phyloP scores from a whole-genome alignment of 1,140 invertebrate genomes.

The Trichonephila clavipes region DNA sequence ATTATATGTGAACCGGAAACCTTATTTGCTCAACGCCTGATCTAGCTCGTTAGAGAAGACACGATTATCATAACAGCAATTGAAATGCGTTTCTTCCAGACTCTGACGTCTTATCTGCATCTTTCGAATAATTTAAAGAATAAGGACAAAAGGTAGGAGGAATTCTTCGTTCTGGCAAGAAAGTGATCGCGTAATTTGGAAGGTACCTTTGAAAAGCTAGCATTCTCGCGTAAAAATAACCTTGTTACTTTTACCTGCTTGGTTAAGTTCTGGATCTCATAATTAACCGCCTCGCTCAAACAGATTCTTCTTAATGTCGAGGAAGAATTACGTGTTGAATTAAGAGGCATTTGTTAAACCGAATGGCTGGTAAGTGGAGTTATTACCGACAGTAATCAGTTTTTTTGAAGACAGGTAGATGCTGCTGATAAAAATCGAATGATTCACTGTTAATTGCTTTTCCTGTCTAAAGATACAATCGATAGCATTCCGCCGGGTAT shows the following conservation, averaged over 20 bases:
- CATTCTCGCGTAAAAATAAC: not conserved
- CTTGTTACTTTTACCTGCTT: not conserved
- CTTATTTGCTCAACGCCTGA: not conserved
- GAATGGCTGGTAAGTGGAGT: not conserved
- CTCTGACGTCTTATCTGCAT: not conserved
- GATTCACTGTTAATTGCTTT: not conserved
- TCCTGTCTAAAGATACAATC: not conserved
- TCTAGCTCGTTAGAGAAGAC: not conserved
- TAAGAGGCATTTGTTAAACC: not conserved
- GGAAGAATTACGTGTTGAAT: not conserved
- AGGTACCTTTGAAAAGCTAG: not conserved
- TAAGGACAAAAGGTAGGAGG: not conserved
- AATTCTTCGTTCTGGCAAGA: not conserved
- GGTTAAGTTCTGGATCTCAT: not conserved
- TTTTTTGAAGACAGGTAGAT: not conserved
- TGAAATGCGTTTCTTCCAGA: not conserved
- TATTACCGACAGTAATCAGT: constrained; percentile 5
- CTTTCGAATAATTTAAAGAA: not conserved
- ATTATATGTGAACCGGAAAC: not conserved
- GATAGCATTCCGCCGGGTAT: not conserved
- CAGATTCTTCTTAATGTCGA: not conserved
- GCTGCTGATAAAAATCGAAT: not conserved
- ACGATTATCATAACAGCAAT: not conserved
- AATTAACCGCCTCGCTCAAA: not conserved
- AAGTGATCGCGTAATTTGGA: not conserved